Evolutionary conservation across 2,797 vertebrate species (phyloP).

Genomic region (Numenius phaeopus): DNA sequence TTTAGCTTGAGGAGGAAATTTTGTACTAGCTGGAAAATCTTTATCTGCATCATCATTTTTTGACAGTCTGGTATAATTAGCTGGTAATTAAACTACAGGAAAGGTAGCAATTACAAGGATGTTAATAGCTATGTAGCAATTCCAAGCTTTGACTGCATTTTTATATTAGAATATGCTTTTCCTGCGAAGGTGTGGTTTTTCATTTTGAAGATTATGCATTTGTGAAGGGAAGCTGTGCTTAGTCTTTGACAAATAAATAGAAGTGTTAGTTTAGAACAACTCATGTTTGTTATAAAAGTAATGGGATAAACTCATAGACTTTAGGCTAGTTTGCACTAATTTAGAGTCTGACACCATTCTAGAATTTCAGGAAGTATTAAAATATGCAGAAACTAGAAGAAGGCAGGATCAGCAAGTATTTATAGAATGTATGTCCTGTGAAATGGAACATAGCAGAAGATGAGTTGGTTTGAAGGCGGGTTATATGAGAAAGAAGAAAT

Average conservation of each 20-base stretch:
- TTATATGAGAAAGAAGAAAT: background rate
- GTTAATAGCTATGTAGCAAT: background rate
- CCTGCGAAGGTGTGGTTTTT: background rate
- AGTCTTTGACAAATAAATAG: background rate
- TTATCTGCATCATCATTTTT: background rate
- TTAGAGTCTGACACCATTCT: background rate
- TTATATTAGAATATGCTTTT: background rate
- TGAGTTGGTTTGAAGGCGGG: background rate
- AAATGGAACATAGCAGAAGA: background rate
- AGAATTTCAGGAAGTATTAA: background rate
- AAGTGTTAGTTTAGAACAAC: background rate
- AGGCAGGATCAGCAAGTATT: background rate
- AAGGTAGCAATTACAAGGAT: background rate
- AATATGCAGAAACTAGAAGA: background rate
- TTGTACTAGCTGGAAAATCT: background rate
- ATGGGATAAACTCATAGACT: background rate
- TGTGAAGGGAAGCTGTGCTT: background rate
- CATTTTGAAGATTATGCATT: background rate
- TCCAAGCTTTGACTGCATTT: background rate
- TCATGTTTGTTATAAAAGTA: background rate
- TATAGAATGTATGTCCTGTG: background rate
- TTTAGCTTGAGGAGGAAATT: conserved; percentile 15
- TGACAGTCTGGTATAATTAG: background rate
- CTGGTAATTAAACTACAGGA: background rate
- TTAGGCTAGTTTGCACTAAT: background rate